Percentiles rank a stretch among this genome's conserved stretches.
phyloP scores from a whole-genome alignment of 2,797 vertebrate genomes.

The Halcyon leucocephala region DNA sequence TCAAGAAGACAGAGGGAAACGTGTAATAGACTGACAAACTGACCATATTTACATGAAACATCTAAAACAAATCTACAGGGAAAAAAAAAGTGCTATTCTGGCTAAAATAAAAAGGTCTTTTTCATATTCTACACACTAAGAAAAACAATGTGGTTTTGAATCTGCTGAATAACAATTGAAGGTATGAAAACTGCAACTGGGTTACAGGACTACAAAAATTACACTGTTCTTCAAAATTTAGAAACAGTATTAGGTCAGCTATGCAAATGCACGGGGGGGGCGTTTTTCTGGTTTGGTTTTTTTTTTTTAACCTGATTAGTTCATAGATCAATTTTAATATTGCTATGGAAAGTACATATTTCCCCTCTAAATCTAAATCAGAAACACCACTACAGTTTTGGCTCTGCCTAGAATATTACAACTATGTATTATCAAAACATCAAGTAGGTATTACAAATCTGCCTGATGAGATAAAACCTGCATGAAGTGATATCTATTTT shows the following conservation, averaged over 20 bases:
- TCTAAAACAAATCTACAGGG: neutral
- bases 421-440: neutral
- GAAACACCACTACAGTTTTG: neutral
- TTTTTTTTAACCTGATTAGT: neutral
- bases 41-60: neutral
- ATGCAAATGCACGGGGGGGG: neutral
- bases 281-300: too few relatives aligned
- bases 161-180: neutral
- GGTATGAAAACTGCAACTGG: neutral
- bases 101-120: fast-evolving
- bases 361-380: neutral
- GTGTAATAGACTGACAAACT: neutral
- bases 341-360: neutral
- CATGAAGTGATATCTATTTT: neutral
- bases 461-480: neutral
- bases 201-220: neutral
- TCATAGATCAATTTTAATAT: neutral
- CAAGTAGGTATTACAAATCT: neutral
- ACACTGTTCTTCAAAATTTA: neutral
- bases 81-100: neutral
- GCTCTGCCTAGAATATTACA: neutral
- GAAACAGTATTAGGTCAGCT: neutral
- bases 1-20: neutral
- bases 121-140: neutral
- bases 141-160: neutral